Evolutionary conservation across 2,797 vertebrate genomes (phyloP).

Genomic region (Apodemus agrarius): DNA sequence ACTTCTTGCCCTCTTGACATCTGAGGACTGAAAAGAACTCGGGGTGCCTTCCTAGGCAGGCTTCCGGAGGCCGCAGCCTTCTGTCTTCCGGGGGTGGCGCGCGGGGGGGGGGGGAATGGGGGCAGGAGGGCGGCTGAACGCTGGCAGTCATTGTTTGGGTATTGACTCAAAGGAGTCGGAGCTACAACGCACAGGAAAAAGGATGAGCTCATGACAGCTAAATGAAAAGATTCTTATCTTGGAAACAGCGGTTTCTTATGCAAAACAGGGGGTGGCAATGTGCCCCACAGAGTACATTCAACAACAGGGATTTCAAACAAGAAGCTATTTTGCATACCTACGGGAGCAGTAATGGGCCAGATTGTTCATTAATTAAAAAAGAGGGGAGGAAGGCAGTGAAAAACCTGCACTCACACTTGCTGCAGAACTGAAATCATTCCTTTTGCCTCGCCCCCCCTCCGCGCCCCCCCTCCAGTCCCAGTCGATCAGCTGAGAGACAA

Average conservation of each 20-base stretch:
- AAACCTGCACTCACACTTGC: conserved; percentile 36
- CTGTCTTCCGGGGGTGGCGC: conserved; percentile 61
- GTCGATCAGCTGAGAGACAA: conserved; percentile 64
- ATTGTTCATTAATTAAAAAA: conserved; percentile 80
- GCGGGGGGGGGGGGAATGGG: no score
- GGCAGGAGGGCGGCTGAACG: neutral
- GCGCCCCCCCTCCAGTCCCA: neutral
- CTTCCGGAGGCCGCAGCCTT: conserved; percentile 63
- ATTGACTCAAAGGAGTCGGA: conserved; percentile 58
- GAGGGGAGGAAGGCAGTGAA: neutral
- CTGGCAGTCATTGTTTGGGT: conserved; percentile 74
- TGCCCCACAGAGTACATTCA: conserved; percentile 71
- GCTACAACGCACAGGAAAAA: conserved; percentile 71
- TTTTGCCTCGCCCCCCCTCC: conserved; percentile 41
- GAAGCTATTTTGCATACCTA: conserved; percentile 77
- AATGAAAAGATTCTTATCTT: conserved; percentile 83
- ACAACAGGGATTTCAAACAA: conserved; percentile 76
- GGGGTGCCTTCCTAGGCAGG: conserved; percentile 57
- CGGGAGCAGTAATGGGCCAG: conserved; percentile 67
- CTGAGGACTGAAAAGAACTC: conserved; percentile 69
- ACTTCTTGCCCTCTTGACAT: conserved; percentile 68
- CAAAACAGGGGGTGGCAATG: conserved; percentile 74
- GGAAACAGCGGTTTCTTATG: conserved; percentile 81
- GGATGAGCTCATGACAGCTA: conserved; percentile 71
- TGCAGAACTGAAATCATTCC: conserved; percentile 67